Evolutionary conservation across 2,113 vertebrate species (phyloP).

Genomic region (Willisornis vidua): DNA sequence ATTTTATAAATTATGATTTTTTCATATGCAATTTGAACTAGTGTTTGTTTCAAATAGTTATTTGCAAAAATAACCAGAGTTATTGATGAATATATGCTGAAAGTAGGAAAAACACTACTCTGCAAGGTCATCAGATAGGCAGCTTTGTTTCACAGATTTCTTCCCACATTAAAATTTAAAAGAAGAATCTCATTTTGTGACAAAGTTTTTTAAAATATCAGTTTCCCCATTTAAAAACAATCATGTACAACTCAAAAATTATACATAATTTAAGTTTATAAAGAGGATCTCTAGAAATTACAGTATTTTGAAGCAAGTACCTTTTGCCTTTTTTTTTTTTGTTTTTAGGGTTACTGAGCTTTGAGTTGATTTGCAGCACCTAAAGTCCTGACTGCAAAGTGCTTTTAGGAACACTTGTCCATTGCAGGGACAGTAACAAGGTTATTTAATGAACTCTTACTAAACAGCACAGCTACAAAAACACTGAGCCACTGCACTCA

Average conservation of each 20-base stretch:
- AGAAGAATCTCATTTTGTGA: background rate
- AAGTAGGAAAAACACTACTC: background rate
- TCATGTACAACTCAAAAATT: background rate
- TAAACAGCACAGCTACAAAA: background rate
- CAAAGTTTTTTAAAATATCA: background rate
- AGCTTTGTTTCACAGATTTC: background rate
- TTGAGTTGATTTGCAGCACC: background rate
- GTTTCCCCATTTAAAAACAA: background rate
- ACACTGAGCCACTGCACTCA: constrained; percentile 63
- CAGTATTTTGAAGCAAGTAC: background rate
- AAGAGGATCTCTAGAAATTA: background rate
- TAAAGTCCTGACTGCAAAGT: background rate
- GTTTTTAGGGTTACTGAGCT: background rate
- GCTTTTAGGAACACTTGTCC: constrained; percentile 40
- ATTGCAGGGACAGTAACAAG: constrained; percentile 44
- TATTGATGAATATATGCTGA: background rate
- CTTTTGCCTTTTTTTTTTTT: background rate
- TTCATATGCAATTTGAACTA: background rate
- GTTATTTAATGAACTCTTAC: constrained; percentile 33
- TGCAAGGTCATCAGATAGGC: background rate
- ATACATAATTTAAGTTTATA: background rate
- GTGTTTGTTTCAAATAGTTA: background rate
- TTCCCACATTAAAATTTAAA: background rate
- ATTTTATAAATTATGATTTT: background rate
- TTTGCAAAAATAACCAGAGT: background rate